phyloP scores from a whole-genome alignment of 2,888 invertebrate species.

The Orthonevra nobilis region DNA sequence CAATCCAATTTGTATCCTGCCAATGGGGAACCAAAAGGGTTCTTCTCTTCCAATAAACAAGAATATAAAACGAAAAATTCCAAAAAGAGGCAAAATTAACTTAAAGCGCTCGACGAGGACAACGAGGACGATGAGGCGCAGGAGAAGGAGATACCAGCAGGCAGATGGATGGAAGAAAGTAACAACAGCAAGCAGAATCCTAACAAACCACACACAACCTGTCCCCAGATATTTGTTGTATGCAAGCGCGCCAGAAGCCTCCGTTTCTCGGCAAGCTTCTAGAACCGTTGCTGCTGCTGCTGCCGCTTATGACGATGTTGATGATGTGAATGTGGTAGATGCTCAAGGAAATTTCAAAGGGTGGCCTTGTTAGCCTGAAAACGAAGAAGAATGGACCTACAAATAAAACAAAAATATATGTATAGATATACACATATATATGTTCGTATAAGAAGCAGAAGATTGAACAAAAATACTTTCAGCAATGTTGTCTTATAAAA shows the following conservation, averaged over 20 bases:
- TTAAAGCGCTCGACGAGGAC: no score
- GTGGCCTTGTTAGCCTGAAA: conserved; percentile 63
- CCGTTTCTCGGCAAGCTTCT: conserved; percentile 48
- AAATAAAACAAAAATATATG: conserved; percentile 13
- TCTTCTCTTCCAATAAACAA: conserved; percentile 64
- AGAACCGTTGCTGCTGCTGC: conserved; percentile 38
- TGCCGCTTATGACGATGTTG: neutral
- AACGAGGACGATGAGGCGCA: neutral
- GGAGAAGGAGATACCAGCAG: conserved; percentile 27
- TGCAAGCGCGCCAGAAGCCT: conserved; percentile 44
- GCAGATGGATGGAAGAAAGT: conserved; percentile 9
- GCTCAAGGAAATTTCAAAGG: conserved; percentile 60
- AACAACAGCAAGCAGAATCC: conserved; percentile 35
- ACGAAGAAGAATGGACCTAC: conserved; percentile 9
- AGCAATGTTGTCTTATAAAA: conserved; percentile 43
- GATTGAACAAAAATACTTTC: conserved; percentile 23
- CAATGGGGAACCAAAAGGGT: conserved; percentile 70
- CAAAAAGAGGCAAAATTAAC: conserved; percentile 37
- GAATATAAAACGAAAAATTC: conserved; percentile 55
- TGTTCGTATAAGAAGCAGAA: no score
- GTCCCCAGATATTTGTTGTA: conserved; percentile 63
- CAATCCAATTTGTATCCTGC: conserved; percentile 71
- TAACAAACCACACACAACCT: conserved; percentile 63
- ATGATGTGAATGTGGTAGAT: conserved; percentile 26
- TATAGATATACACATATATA: no score